Percentiles rank a stretch among this genome's conserved stretches.
Evolutionary conservation across 2,888 invertebrate species (phyloP).

Genomic region (Oligia fasciuncula): DNA sequence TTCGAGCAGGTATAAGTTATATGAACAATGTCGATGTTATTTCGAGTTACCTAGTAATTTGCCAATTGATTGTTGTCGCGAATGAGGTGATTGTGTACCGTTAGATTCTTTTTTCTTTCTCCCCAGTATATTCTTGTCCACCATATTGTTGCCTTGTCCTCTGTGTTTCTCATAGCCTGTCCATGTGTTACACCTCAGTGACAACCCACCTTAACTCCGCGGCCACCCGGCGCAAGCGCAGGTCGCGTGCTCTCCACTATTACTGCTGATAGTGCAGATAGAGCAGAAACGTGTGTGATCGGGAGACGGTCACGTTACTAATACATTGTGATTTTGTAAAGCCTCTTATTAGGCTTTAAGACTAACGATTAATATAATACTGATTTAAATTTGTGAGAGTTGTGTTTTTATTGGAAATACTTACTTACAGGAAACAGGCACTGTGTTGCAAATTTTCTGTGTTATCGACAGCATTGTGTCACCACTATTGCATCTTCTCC

Average conservation of each 20-base stretch:
- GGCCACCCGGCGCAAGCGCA: conserved; percentile 16
- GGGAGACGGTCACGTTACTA: neutral
- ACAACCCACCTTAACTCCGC: no score
- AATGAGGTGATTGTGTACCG: no score
- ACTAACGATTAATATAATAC: neutral
- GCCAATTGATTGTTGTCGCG: neutral
- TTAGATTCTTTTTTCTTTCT: neutral
- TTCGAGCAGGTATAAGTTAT: neutral
- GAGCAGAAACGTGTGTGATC: neutral
- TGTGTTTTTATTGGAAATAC: neutral
- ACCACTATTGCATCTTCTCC: neutral
- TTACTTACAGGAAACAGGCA: neutral
- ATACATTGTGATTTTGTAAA: neutral
- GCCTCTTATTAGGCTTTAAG: neutral
- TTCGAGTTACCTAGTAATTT: neutral
- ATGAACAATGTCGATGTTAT: no score
- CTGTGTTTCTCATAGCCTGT: neutral
- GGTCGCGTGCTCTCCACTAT: conserved; percentile 17
- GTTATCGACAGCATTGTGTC: neutral
- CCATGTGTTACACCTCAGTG: neutral
- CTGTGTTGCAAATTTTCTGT: neutral
- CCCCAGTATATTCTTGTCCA: neutral
- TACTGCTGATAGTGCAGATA: conserved; percentile 15
- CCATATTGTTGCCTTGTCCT: neutral
- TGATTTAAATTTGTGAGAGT: neutral